Conservation (phyloP, 2,888 invertebrate genomes). For the Ormyrus pomaceus region DNA sequence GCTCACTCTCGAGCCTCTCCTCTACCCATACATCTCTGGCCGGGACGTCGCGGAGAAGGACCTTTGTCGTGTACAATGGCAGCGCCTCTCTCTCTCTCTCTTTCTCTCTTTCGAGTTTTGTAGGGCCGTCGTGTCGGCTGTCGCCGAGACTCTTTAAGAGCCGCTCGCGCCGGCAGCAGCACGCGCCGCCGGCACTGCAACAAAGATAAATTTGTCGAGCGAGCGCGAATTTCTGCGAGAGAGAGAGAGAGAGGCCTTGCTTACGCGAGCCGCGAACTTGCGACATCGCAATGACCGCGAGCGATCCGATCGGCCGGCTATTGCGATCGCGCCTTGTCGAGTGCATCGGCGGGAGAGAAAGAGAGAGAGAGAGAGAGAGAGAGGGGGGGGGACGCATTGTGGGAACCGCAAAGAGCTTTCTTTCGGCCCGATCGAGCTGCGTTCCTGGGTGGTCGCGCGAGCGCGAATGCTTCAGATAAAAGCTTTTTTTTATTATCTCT, state of each 20-base stretch:
- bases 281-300: conserved; percentile 13
- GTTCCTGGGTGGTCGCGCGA: conserved; percentile 21
- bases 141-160: conserved; percentile 24
- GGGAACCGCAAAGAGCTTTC: conserved; percentile 27
- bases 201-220: conserved; percentile 38
- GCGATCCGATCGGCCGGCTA: neutral
- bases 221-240: conserved; percentile 19
- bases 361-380: neutral
- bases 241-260: conserved; percentile 3
- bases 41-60: neutral
- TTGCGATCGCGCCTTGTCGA: no score
- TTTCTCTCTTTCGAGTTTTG: no score
- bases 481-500: conserved; percentile 23
- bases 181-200: neutral
- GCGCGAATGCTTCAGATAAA: neutral
- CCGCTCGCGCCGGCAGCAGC: neutral
- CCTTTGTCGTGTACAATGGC: neutral
- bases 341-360: neutral
- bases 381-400: conserved; percentile 16
- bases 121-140: conserved; percentile 24
- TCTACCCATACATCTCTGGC: neutral
- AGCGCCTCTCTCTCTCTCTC: neutral
- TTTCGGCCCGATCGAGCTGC: neutral
- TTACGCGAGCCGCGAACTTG: conserved; percentile 2
- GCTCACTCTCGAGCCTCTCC: neutral